Percentiles rank a stretch among this genome's conserved stretches.
phyloP scores from a whole-genome alignment of 2,113 vertebrate species.

The Psettodes erumei region DNA sequence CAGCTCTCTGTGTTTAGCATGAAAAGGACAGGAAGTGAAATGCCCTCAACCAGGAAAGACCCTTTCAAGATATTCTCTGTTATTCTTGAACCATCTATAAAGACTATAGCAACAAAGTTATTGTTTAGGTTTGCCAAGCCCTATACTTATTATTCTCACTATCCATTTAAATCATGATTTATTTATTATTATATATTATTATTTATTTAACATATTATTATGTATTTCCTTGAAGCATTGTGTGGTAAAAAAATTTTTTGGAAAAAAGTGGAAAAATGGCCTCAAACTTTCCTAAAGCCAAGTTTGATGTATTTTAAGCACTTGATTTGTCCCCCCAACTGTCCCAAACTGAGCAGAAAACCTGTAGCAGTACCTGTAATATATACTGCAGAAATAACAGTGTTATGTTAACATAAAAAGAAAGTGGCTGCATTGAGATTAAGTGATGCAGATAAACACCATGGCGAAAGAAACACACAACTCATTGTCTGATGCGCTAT shows the following conservation, averaged over 20 bases:
- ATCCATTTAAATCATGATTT: not conserved
- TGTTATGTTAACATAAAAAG: too few relatives aligned
- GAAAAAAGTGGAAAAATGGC: not conserved
- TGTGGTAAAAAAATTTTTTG: too few relatives aligned
- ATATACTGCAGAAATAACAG: too few relatives aligned
- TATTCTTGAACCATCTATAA: not conserved
- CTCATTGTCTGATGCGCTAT: too few relatives aligned
- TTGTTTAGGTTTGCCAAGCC: not conserved
- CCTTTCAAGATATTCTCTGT: not conserved
- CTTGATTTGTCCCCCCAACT: not conserved
- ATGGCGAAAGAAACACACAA: too few relatives aligned
- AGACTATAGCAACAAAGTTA: not conserved
- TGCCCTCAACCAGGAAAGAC: not conserved
- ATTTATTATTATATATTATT: too few relatives aligned
- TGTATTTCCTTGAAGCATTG: not conserved
- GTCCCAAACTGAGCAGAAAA: too few relatives aligned
- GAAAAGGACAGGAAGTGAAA: slow-evolving; percentile 18
- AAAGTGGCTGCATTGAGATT: too few relatives aligned
- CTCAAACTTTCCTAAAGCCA: not conserved
- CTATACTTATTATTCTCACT: not conserved
- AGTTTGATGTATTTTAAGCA: not conserved
- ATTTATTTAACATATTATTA: too few relatives aligned
- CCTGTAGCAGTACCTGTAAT: too few relatives aligned
- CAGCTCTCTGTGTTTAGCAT: slow-evolving; percentile 27
- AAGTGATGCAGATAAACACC: too few relatives aligned